A percentile compares a stretch with the other conserved stretches of the same genome.
Conservation (phyloP, 2,797 vertebrate genomes). For the Corythornis leucogaster region DNA sequence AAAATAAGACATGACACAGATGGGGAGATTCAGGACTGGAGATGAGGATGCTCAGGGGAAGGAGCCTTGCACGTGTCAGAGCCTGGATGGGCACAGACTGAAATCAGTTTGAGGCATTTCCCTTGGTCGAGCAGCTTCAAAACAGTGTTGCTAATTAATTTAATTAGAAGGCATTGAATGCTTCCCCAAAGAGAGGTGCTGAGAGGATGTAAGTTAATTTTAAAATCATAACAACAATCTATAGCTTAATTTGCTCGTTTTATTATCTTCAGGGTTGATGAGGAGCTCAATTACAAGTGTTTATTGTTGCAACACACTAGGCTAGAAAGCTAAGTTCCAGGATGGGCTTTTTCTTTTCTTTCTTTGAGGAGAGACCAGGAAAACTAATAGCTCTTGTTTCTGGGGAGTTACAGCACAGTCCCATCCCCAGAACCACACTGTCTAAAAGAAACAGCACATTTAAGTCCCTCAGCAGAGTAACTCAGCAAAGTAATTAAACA, state of each 20-base stretch:
- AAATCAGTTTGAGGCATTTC: neutral
- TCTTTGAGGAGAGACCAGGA: neutral
- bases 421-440: neutral
- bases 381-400: neutral
- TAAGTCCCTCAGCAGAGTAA: neutral
- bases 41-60: neutral
- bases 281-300: neutral
- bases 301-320: neutral
- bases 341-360: neutral
- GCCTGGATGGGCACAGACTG: neutral
- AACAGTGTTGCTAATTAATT: conserved; percentile 39
- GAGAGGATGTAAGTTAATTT: conserved; percentile 21
- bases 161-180: neutral
- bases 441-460: neutral
- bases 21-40: neutral
- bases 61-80: neutral
- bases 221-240: neutral
- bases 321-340: neutral
- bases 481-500: neutral
- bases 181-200: conserved; percentile 15
- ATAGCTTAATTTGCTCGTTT: neutral
- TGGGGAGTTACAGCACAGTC: neutral
- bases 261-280: neutral
- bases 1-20: no score
- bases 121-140: neutral